phyloP scores from a whole-genome alignment of 2,113 vertebrate genomes.

The Sporophila hypoxantha region DNA sequence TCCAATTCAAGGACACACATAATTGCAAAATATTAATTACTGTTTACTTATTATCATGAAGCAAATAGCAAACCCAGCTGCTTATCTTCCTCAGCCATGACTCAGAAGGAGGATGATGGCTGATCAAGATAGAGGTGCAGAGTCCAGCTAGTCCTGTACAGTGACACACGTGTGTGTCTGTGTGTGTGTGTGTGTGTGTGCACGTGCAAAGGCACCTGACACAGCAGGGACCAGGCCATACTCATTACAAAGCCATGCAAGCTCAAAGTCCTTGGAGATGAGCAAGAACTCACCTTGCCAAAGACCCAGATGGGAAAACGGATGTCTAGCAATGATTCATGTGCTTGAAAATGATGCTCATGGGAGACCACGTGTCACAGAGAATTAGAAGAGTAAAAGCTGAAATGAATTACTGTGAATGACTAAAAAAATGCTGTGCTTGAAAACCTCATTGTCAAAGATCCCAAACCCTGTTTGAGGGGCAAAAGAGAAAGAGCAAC shows the following conservation, averaged over 20 bases:
- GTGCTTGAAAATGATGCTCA: not conserved
- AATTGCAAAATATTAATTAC: constrained; percentile 39
- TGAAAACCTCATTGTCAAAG: not conserved
- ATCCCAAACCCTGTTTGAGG: not conserved
- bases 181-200: not conserved
- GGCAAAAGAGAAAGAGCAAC: not conserved
- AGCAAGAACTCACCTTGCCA: not conserved
- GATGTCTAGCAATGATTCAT: not conserved
- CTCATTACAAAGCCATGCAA: not conserved
- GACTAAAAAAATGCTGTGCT: not conserved
- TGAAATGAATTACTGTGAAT: not conserved
- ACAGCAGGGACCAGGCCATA: not conserved
- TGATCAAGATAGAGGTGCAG: not conserved
- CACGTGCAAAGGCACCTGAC: not conserved
- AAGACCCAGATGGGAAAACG: not conserved
- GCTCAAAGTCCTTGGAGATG: not conserved
- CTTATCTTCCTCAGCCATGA: constrained; percentile 20
- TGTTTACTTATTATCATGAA: constrained; percentile 10
- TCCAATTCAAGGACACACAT: not conserved
- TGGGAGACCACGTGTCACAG: not conserved
- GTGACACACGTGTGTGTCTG: not conserved
- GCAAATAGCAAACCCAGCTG: not conserved
- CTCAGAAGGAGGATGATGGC: not conserved
- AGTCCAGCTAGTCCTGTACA: not conserved
- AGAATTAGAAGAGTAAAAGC: not conserved